Evolutionary conservation across 2,113 vertebrate genomes (phyloP).

Genomic region (Catharus fuscescens): DNA sequence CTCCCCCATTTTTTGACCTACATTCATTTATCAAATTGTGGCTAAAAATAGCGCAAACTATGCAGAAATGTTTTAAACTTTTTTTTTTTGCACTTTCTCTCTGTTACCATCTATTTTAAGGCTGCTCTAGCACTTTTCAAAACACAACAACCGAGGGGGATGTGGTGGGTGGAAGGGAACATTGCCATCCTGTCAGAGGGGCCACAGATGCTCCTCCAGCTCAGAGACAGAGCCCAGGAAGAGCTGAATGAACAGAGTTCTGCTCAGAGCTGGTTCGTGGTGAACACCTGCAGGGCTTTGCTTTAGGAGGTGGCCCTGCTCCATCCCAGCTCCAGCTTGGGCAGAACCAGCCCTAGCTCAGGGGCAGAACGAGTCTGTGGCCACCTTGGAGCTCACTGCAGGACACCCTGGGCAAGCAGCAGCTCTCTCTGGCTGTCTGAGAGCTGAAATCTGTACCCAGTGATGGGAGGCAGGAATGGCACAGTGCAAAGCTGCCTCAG

Average conservation of each 20-base stretch:
- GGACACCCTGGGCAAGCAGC: background rate
- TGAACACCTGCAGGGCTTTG: background rate
- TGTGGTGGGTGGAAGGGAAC: background rate
- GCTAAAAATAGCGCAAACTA: constrained; percentile 14
- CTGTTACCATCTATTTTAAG: background rate
- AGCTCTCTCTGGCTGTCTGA: accelerated
- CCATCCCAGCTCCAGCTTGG: background rate
- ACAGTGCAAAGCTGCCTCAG: background rate
- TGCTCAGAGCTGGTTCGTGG: background rate
- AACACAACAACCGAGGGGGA: background rate
- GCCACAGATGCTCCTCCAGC: background rate
- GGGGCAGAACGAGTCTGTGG: background rate
- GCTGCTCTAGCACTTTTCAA: background rate
- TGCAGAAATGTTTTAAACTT: background rate
- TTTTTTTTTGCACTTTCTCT: background rate
- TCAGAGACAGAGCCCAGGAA: background rate
- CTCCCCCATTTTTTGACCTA: constrained; percentile 12
- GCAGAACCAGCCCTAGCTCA: background rate
- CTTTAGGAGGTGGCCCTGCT: background rate
- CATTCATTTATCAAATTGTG: constrained; percentile 26
- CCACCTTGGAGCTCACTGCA: background rate
- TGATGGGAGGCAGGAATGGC: background rate
- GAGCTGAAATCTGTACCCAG: background rate
- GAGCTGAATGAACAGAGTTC: background rate
- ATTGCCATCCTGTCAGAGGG: background rate